phyloP scores from a whole-genome alignment of 2,888 invertebrate species.

The Sarcophaga variegata region DNA sequence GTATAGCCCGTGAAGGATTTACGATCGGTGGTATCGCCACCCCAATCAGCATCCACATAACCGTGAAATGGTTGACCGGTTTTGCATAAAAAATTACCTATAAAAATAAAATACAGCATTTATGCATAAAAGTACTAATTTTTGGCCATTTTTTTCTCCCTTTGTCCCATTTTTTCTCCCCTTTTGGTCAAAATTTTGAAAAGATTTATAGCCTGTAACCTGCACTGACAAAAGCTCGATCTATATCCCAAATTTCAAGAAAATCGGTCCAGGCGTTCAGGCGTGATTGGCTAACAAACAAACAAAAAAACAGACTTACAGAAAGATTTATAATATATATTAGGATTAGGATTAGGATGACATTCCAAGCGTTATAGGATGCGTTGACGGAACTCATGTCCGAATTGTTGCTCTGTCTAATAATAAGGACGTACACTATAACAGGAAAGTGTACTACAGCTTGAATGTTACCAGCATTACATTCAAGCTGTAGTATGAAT shows the following conservation, averaged over 20 bases:
- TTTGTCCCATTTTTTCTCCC: too few relatives aligned
- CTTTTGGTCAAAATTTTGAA: too few relatives aligned
- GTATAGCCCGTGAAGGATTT: conserved; percentile 63
- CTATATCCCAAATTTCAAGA: too few relatives aligned
- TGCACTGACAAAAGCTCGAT: too few relatives aligned
- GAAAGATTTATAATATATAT: too few relatives aligned
- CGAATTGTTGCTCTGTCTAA: conserved; percentile 33
- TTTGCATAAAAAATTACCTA: background rate
- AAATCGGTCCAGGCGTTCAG: too few relatives aligned
- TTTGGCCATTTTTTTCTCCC: too few relatives aligned
- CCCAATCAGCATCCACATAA: conserved; percentile 68
- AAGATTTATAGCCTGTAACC: too few relatives aligned
- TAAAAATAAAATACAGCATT: too few relatives aligned
- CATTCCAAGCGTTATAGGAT: conserved; percentile 49
- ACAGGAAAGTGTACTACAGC: conserved; percentile 28
- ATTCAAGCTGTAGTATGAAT: conserved; percentile 14
- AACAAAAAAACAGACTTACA: too few relatives aligned
- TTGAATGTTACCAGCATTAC: conserved; percentile 16
- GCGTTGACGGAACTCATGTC: background rate
- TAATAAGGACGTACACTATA: conserved; percentile 32
- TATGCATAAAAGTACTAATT: too few relatives aligned
- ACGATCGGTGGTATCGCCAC: conserved; percentile 39
- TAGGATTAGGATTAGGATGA: background rate
- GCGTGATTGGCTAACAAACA: too few relatives aligned
- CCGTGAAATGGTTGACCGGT: conserved; percentile 21